Conservation (phyloP, 2,888 invertebrate species). For the Drosophila mimica region DNA sequence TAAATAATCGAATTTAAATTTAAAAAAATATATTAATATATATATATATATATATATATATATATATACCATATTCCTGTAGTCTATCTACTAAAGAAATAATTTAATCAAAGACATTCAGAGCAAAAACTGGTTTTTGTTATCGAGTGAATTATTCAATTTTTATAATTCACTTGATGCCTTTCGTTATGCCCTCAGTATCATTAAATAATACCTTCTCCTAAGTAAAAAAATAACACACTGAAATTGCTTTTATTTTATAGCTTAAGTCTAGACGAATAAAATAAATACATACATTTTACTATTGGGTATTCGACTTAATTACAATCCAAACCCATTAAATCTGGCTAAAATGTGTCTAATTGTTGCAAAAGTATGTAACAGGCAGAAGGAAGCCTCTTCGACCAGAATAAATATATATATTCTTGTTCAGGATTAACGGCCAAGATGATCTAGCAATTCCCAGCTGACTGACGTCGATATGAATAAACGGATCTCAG, state of each 20-base stretch:
- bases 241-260: not conserved
- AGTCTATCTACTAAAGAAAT: not conserved
- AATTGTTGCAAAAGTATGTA: not conserved
- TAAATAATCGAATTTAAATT: not conserved
- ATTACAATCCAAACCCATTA: not conserved
- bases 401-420: not conserved
- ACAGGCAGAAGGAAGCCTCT: not conserved
- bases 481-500: too few relatives aligned
- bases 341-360: fast-evolving
- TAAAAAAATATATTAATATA: not conserved
- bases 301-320: not conserved
- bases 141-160: not conserved
- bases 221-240: not conserved
- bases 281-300: not conserved
- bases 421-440: not conserved
- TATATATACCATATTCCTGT: too few relatives aligned
- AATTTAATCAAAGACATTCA: not conserved
- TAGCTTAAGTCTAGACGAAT: not conserved
- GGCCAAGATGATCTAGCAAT: too few relatives aligned
- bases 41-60: not conserved
- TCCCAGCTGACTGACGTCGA: too few relatives aligned
- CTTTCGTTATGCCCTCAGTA: fast-evolving
- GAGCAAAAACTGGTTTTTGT: not conserved
- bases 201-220: not conserved
- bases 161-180: not conserved